Conservation (phyloP, 1,140 invertebrate species). For the Monomorium pharaonis region DNA sequence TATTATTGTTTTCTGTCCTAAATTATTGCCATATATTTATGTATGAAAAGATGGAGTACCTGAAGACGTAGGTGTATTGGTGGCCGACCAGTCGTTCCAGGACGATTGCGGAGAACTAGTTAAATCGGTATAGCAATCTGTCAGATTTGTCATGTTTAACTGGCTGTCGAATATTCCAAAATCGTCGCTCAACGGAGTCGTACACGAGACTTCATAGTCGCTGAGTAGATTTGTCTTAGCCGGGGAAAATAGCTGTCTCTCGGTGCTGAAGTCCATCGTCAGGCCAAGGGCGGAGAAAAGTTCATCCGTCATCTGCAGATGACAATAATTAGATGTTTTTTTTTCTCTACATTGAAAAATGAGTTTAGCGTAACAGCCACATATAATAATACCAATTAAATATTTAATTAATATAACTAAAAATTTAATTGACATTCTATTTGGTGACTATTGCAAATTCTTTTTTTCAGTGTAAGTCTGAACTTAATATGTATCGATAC, state of each 20-base stretch:
- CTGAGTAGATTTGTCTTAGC: conserved; percentile 59
- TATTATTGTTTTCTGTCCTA: not conserved
- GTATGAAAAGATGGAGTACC: conserved; percentile 51
- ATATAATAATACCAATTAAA: no score
- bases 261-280: conserved; percentile 72
- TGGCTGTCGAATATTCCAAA: conserved; percentile 73
- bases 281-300: conserved; percentile 82
- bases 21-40: not conserved
- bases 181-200: conserved; percentile 75
- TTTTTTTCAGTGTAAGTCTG: not conserved
- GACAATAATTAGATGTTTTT: not conserved
- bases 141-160: conserved; percentile 34
- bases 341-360: no score
- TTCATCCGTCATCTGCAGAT: conserved; percentile 82
- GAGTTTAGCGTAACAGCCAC: no score
- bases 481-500: not conserved
- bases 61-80: conserved; percentile 61
- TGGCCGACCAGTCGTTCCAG: conserved; percentile 81
- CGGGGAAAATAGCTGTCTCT: conserved; percentile 69
- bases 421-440: no score
- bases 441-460: no score
- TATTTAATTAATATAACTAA: no score
- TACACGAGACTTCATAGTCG: conserved; percentile 77
- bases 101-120: conserved; percentile 77
- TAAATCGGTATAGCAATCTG: conserved; percentile 80